Percentiles rank a stretch among this genome's conserved stretches.
Conservation (phyloP, 2,113 vertebrate species). For the Hiodon tergisus region DNA sequence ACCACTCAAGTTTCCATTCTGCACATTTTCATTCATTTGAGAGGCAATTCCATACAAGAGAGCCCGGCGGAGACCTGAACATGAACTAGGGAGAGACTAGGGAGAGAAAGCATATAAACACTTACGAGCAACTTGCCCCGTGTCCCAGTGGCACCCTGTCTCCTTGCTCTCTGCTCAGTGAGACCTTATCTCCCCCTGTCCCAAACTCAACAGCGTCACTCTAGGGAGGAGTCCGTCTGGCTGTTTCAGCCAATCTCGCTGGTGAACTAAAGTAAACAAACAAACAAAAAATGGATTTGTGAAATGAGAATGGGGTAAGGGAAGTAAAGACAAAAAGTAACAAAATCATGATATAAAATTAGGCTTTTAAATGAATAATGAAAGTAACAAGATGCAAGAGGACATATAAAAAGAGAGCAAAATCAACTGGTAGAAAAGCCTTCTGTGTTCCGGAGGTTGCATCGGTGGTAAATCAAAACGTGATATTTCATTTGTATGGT, state of each 20-base stretch:
- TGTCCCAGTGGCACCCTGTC: not conserved
- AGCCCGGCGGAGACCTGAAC: not conserved
- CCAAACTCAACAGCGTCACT: slow-evolving; percentile 13
- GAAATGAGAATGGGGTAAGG: slow-evolving; percentile 31
- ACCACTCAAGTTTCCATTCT: too few relatives aligned
- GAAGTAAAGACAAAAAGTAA: slow-evolving; percentile 17
- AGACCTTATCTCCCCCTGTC: not conserved
- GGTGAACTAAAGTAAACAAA: slow-evolving; percentile 39
- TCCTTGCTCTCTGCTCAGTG: not conserved
- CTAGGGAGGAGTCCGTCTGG: not conserved
- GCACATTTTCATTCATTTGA: not conserved
- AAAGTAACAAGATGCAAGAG: not conserved
- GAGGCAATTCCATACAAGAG: not conserved
- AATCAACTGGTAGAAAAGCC: not conserved
- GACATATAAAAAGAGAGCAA: not conserved
- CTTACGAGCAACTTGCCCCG: slow-evolving; percentile 28
- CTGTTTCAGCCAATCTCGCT: slow-evolving; percentile 17
- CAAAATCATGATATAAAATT: slow-evolving; percentile 13
- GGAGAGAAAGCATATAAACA: slow-evolving; percentile 11
- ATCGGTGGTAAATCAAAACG: too few relatives aligned
- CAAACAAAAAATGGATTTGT: slow-evolving; percentile 32
- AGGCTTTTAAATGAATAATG: slow-evolving; percentile 17
- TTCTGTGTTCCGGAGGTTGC: too few relatives aligned
- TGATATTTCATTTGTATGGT: too few relatives aligned
- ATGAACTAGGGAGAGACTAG: not conserved